These are phyloP conservation scores for Lasioglossum marginatum DNA, from an alignment of 2,888 invertebrate genomes.

Conservation along the genomic window DNA sequence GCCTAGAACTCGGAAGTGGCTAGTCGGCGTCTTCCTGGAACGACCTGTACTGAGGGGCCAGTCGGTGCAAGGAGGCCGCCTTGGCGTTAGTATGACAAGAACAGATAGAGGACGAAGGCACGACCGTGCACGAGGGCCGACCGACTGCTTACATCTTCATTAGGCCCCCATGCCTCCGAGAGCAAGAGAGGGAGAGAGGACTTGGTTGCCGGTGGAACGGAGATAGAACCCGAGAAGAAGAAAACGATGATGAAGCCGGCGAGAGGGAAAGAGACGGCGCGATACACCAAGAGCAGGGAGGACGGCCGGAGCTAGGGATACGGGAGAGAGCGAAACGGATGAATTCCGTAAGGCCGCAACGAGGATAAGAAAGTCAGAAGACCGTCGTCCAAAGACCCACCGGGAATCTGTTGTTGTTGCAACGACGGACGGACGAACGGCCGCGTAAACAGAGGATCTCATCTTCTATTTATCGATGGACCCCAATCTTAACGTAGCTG, in stretches of 20 bases:
- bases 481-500: background rate
- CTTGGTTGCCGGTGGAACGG: conserved; percentile 4
- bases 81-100: conserved; percentile 65
- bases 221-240: conserved; percentile 34
- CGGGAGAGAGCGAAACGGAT: conserved; percentile 60
- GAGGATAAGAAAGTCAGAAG: conserved; percentile 79
- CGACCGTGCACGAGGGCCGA: conserved; percentile 76
- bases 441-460: conserved; percentile 82
- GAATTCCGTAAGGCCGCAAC: conserved; percentile 70
- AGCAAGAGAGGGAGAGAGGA: conserved; percentile 50
- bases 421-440: conserved; percentile 77
- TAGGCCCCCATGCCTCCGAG: conserved; percentile 80
- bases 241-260: conserved; percentile 52
- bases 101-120: conserved; percentile 74
- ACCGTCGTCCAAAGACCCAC: conserved; percentile 83
- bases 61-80: conserved; percentile 68
- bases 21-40: conserved; percentile 63
- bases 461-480: conserved; percentile 70
- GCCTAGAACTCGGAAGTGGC: conserved; percentile 55
- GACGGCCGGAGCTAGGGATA: conserved; percentile 31
- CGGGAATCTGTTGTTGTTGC: conserved; percentile 84
- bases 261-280: conserved; percentile 49
- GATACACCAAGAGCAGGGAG: background rate
- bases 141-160: conserved; percentile 85
- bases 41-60: conserved; percentile 69